These are phyloP conservation scores for Drosophila bipectinata DNA, from an alignment of 1,140 invertebrate genomes.

Conservation along the genomic window DNA sequence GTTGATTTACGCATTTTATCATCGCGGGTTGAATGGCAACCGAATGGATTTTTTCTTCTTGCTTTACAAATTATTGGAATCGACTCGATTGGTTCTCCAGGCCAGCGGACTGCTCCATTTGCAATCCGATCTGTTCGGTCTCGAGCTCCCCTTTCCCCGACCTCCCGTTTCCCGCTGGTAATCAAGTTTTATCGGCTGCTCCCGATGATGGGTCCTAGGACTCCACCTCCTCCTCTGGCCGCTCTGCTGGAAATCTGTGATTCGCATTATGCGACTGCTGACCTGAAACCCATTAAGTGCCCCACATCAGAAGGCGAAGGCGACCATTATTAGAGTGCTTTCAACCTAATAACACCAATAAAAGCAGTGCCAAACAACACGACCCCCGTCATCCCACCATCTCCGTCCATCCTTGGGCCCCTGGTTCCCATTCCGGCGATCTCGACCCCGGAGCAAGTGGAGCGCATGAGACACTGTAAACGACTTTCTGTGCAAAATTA, in stretches of 20 bases:
- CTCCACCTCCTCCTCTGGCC: not conserved
- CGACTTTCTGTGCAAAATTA: conserved; percentile 71
- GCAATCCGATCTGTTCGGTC: conserved; percentile 22
- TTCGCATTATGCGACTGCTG: conserved; percentile 74
- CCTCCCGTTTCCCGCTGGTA: not conserved
- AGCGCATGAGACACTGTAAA: conserved; percentile 61
- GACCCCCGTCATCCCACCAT: conserved; percentile 13
- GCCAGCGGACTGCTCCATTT: conserved; percentile 37
- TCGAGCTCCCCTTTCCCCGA: not conserved
- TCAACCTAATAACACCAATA: conserved; percentile 82
- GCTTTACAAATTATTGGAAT: conserved; percentile 51
- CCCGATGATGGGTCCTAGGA: conserved; percentile 14
- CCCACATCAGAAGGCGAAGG: conserved; percentile 58
- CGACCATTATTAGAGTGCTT: conserved; percentile 71
- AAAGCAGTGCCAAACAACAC: conserved; percentile 69
- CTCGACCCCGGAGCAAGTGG: conserved; percentile 22
- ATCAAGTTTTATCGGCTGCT: conserved; percentile 58
- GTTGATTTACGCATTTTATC: conserved; percentile 61
- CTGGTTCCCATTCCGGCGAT: not conserved
- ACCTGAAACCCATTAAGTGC: conserved; percentile 77
- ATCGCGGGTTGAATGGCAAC: conserved; percentile 62
- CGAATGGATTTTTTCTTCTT: conserved; percentile 38
- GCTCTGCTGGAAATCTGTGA: conserved; percentile 67
- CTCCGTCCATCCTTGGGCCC: not conserved
- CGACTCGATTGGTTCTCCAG: conserved; percentile 6